Conservation (phyloP, 35 echinoderm and acorn worm genomes). For the Ophioderma brevispina region DNA sequence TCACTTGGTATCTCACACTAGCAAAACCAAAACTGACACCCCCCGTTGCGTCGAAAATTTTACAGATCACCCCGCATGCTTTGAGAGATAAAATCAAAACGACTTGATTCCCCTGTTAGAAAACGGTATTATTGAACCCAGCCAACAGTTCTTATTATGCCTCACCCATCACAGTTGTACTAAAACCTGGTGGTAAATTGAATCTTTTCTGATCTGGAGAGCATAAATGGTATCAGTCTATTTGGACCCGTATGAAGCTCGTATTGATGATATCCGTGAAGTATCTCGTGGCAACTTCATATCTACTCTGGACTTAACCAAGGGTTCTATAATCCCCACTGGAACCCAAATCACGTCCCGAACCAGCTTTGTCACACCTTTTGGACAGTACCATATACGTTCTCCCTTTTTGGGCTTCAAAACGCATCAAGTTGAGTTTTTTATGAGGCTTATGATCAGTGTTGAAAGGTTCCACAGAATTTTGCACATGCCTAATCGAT, state of each 20-base stretch:
- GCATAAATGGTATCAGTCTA: constrained; percentile 12
- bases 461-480: background rate
- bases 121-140: constrained; percentile 53
- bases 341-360: background rate
- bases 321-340: background rate
- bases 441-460: background rate
- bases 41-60: background rate
- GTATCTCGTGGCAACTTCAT: background rate
- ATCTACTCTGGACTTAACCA: background rate
- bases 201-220: constrained; percentile 36
- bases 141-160: constrained; percentile 21
- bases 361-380: background rate
- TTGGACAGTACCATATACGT: background rate
- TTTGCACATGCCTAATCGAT: background rate
- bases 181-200: constrained; percentile 37
- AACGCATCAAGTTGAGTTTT: background rate
- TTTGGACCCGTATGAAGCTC: background rate
- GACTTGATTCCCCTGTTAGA: constrained; percentile 45
- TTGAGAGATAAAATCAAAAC: constrained; percentile 13
- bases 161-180: constrained; percentile 36
- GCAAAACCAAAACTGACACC: background rate
- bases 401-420: background rate
- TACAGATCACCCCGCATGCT: constrained; percentile 23
- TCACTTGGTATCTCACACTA: background rate
- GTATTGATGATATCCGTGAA: background rate